phyloP scores from a whole-genome alignment of 1,140 invertebrate species.

The Drosophila suzukii region DNA sequence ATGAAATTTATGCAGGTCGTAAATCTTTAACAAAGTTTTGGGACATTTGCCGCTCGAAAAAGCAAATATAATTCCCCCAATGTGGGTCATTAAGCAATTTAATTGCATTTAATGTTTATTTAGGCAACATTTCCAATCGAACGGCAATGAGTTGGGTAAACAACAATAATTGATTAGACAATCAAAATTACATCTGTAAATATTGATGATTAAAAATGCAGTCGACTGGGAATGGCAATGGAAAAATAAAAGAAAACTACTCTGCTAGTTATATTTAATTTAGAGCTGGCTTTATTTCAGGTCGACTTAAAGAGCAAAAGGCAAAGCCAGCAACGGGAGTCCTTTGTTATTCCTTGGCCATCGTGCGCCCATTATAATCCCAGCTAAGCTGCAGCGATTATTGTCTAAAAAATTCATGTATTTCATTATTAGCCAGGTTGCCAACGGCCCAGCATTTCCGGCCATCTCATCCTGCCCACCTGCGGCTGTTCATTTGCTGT shows the following conservation, averaged over 20 bases:
- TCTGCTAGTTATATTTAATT: background rate
- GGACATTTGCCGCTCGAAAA: slow-evolving; percentile 35
- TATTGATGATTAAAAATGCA: slow-evolving; percentile 47
- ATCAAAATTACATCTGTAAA: slow-evolving; percentile 50
- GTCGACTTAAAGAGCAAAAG: slow-evolving; percentile 22
- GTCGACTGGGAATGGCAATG: background rate
- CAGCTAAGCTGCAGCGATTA: slow-evolving; percentile 73
- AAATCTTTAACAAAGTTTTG: slow-evolving; percentile 35
- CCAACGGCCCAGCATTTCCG: slow-evolving; percentile 59
- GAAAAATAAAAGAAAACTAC: slow-evolving; percentile 6
- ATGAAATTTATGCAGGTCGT: slow-evolving; percentile 46
- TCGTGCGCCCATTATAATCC: slow-evolving; percentile 62
- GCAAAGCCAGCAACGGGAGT: slow-evolving; percentile 1
- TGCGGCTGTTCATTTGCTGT: slow-evolving; percentile 75
- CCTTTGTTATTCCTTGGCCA: slow-evolving; percentile 36
- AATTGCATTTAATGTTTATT: slow-evolving; percentile 74
- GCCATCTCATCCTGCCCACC: slow-evolving; percentile 36
- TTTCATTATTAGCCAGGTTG: slow-evolving; percentile 73
- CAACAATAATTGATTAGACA: slow-evolving; percentile 72
- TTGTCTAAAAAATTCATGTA: slow-evolving; percentile 83
- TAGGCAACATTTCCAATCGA: slow-evolving; percentile 20
- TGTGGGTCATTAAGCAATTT: slow-evolving; percentile 67
- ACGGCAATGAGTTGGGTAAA: slow-evolving; percentile 43
- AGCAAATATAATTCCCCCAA: slow-evolving; percentile 59
- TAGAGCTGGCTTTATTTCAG: background rate